Percentiles rank a stretch among this genome's conserved stretches.
Conservation (phyloP, 2,888 invertebrate species). For the Schizaphis graminum region DNA sequence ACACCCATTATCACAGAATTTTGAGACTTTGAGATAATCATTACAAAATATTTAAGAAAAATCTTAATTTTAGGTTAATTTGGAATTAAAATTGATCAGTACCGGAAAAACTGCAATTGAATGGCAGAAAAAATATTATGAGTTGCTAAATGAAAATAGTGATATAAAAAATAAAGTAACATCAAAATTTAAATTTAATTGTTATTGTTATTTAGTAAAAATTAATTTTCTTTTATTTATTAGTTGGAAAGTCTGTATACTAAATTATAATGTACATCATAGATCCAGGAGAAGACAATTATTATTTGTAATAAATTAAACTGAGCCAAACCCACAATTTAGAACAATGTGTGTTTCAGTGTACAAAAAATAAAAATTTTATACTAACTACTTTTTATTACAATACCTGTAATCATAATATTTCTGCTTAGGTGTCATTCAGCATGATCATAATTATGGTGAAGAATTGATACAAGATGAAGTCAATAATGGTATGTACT, state of each 20-base stretch:
- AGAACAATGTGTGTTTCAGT: too few relatives aligned
- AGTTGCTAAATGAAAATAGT: slow-evolving; percentile 11
- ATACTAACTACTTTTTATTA: too few relatives aligned
- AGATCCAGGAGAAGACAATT: too few relatives aligned
- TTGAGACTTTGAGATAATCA: not conserved
- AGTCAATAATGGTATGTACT: too few relatives aligned
- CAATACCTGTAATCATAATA: too few relatives aligned
- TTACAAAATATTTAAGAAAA: not conserved
- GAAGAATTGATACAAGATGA: too few relatives aligned
- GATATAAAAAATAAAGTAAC: slow-evolving; percentile 47
- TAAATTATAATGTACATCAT: too few relatives aligned
- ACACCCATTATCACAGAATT: not conserved
- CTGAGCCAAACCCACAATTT: too few relatives aligned
- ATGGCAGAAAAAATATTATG: slow-evolving; percentile 54
- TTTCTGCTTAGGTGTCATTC: too few relatives aligned
- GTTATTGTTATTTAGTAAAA: not conserved
- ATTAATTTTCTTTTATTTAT: not conserved
- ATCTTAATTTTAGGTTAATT: slow-evolving; percentile 30
- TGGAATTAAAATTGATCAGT: not conserved
- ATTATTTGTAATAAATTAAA: too few relatives aligned
- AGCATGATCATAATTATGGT: too few relatives aligned
- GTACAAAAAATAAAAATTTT: too few relatives aligned
- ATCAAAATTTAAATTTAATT: not conserved
- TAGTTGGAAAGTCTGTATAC: slow-evolving; percentile 54
- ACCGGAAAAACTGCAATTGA: slow-evolving; percentile 32